Evolutionary conservation across 2,113 vertebrate species (phyloP).

Genomic region (Gracilinanus agilis): DNA sequence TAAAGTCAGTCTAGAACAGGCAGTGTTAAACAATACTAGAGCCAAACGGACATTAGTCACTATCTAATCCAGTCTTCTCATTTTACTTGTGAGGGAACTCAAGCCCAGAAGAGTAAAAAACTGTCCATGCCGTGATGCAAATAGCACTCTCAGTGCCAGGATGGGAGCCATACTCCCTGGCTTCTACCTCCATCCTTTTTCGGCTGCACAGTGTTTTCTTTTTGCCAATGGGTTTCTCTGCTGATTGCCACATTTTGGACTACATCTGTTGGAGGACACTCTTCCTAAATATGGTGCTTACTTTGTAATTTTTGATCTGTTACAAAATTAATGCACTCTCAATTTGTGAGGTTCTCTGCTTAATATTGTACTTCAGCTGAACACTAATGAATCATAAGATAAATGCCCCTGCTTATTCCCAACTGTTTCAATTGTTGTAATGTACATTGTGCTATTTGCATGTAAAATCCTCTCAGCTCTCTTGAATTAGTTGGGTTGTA

Average conservation of each 20-base stretch:
- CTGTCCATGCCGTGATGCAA: background rate
- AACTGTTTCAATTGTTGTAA: slow-evolving; percentile 44
- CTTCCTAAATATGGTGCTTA: background rate
- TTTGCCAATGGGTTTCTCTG: background rate
- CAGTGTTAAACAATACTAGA: background rate
- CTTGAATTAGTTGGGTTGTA: slow-evolving; percentile 44
- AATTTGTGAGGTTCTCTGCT: slow-evolving; percentile 48
- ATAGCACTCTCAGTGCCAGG: background rate
- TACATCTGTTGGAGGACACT: background rate
- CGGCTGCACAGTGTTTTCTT: background rate
- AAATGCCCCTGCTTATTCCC: slow-evolving; percentile 38
- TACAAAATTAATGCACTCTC: slow-evolving; percentile 31
- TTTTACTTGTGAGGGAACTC: background rate
- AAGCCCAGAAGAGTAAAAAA: background rate
- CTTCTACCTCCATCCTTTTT: background rate
- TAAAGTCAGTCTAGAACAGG: background rate
- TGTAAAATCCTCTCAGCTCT: slow-evolving; percentile 63
- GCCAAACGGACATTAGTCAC: background rate
- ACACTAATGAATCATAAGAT: slow-evolving; percentile 68
- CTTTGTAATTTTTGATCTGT: slow-evolving; percentile 3
- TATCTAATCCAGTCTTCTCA: background rate
- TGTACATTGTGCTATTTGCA: slow-evolving; percentile 51
- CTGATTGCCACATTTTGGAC: background rate
- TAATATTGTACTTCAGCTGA: slow-evolving; percentile 54
- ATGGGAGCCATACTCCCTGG: background rate